Percentiles rank a stretch among this genome's conserved stretches.
Evolutionary conservation across 2,888 invertebrate genomes (phyloP).

Genomic region (Drosophila prolongata): DNA sequence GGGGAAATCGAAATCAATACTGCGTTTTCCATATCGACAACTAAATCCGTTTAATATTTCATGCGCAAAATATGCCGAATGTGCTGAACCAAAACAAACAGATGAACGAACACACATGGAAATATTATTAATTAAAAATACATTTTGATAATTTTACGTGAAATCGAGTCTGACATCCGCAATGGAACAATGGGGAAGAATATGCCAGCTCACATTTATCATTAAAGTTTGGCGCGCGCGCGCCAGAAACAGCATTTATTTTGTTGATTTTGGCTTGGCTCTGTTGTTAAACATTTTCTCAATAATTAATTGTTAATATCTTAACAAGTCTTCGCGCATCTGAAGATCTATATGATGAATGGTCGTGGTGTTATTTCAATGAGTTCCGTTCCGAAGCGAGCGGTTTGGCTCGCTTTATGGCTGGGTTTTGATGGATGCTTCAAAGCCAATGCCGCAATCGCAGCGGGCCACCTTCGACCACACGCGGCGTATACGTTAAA

Average conservation of each 20-base stretch:
- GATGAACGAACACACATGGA: constrained; percentile 8
- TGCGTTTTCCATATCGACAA: constrained; percentile 20
- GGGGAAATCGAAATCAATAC: constrained; percentile 27
- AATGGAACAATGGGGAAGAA: constrained; percentile 63
- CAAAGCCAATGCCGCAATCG: constrained; percentile 23
- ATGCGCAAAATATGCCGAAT: constrained; percentile 38
- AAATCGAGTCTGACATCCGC: constrained; percentile 73
- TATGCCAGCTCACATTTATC: constrained; percentile 53
- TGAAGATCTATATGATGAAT: constrained; percentile 65
- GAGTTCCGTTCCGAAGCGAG: constrained; percentile 64
- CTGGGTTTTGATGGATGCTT: constrained; percentile 54
- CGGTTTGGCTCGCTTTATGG: constrained; percentile 28
- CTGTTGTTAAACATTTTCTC: constrained; percentile 62
- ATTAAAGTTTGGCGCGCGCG: constrained; percentile 61
- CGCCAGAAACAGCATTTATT: constrained; percentile 33
- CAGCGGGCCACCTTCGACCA: constrained; percentile 41
- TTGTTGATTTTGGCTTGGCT: constrained; percentile 17
- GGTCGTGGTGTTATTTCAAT: constrained; percentile 56
- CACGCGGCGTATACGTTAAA: constrained; percentile 48
- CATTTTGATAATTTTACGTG: constrained; percentile 47
- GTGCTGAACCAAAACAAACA: constrained; percentile 46
- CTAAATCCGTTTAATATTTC: constrained; percentile 39
- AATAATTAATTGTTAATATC: constrained; percentile 76
- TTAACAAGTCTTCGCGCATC: constrained; percentile 59
- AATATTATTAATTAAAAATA: constrained; percentile 47